A percentile compares a stretch with the other conserved stretches of the same genome.
Conservation (phyloP, 2,113 vertebrate genomes). For the Hassar affinis region DNA sequence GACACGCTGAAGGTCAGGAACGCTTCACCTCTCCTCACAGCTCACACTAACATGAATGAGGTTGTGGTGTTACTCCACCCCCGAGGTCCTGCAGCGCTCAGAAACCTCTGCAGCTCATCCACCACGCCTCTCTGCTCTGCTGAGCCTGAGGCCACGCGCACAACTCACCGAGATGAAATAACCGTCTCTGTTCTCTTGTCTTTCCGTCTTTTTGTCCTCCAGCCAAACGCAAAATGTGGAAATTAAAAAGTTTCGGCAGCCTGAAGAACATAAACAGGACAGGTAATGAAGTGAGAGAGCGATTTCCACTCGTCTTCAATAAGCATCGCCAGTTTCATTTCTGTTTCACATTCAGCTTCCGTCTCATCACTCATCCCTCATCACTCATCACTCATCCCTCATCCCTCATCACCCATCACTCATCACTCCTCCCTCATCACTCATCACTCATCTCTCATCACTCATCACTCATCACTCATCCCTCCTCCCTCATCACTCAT, state of each 20-base stretch:
- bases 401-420: too few species aligned
- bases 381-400: too few species aligned
- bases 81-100: not conserved
- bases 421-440: too few species aligned
- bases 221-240: constrained; percentile 99
- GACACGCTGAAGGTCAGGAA: constrained; percentile 88
- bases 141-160: too few species aligned
- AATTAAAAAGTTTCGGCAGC: constrained; percentile 99
- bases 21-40: not conserved
- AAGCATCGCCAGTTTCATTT: not conserved
- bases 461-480: too few species aligned
- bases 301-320: not conserved
- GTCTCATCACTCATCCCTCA: too few species aligned
- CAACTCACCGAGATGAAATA: not conserved
- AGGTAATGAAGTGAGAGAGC: constrained; percentile 78
- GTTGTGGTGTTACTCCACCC: not conserved
- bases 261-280: constrained; percentile 99
- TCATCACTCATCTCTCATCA: too few species aligned
- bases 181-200: constrained; percentile 50
- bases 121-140: too few species aligned
- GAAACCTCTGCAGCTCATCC: not conserved
- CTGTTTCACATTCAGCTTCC: not conserved
- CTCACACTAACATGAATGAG: constrained; percentile 18
- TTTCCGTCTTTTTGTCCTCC: constrained; percentile 55
- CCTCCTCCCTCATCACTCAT: too few species aligned